Percentiles rank a stretch among this genome's conserved stretches.
Conservation (phyloP, 2,113 vertebrate species). For the Turdus rufiventris region DNA sequence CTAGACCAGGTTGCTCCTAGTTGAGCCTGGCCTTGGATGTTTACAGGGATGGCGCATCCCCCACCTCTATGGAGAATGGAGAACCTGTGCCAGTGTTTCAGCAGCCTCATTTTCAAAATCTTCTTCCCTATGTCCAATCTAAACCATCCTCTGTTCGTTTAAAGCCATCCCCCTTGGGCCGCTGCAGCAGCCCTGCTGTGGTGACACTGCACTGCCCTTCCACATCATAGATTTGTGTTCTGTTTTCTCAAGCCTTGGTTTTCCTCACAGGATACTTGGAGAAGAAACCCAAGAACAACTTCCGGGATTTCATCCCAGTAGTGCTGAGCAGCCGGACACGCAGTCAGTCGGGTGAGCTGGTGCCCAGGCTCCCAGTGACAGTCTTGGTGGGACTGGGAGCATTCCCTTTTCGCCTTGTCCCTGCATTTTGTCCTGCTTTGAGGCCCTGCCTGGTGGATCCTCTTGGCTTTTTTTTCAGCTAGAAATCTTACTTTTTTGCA, state of each 20-base stretch:
- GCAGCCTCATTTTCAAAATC: background rate
- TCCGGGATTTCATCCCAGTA: slow-evolving; percentile 80
- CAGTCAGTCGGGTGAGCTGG: slow-evolving; percentile 78
- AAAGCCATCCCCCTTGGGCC: background rate
- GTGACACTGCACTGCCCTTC: background rate
- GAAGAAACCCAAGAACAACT: slow-evolving; percentile 83
- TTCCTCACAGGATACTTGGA: slow-evolving; percentile 68
- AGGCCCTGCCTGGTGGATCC: background rate
- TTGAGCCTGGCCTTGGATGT: background rate
- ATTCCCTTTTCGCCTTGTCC: rapidly evolving
- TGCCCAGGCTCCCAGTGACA: background rate
- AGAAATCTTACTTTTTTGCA: background rate
- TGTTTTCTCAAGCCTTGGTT: background rate
- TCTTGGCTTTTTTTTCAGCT: background rate
- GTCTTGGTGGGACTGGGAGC: background rate
- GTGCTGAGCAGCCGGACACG: slow-evolving; percentile 81
- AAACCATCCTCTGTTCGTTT: background rate
- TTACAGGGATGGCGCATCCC: background rate
- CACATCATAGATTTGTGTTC: rapidly evolving
- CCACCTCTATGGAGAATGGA: background rate
- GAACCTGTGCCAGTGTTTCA: background rate
- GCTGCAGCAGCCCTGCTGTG: background rate
- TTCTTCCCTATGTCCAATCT: background rate
- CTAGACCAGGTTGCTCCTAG: background rate
- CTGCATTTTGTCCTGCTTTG: background rate